Conservation (phyloP, 2,888 invertebrate genomes). For the Drosophila meridionalis region DNA sequence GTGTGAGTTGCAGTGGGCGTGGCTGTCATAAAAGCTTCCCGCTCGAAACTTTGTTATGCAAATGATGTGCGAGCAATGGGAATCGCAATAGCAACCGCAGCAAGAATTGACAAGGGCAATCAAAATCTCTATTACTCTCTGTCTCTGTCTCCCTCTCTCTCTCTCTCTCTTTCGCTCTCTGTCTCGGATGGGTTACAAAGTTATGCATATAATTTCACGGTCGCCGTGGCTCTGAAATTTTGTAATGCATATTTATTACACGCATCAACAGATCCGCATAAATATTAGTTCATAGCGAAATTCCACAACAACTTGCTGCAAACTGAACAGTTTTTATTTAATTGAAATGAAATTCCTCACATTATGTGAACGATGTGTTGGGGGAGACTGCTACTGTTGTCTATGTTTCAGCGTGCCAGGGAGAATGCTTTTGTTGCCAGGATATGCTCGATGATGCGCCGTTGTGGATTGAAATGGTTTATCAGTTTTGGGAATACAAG, state of each 20-base stretch:
- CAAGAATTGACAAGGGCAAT: conserved; percentile 1
- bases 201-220: conserved; percentile 19
- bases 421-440: not conserved
- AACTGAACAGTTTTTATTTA: not conserved
- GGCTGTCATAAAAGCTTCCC: not conserved
- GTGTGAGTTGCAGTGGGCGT: not conserved
- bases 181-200: not conserved
- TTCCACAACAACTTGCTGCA: not conserved
- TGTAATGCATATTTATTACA: conserved; percentile 17
- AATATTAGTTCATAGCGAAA: conserved; percentile 5
- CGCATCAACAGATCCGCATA: conserved; percentile 7
- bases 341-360: conserved; percentile 14
- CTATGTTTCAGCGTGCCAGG: no score
- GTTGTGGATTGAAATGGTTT: not conserved
- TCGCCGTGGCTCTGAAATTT: not conserved
- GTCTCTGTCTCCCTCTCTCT: not conserved
- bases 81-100: not conserved
- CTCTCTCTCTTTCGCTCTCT: not conserved
- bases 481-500: not conserved
- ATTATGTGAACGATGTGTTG: not conserved
- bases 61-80: conserved; percentile 13
- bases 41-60: conserved; percentile 23
- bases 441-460: no score
- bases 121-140: not conserved
- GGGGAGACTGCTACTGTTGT: not conserved